phyloP scores from a whole-genome alignment of 2,888 invertebrate genomes.

The Invenusta paracnida region DNA sequence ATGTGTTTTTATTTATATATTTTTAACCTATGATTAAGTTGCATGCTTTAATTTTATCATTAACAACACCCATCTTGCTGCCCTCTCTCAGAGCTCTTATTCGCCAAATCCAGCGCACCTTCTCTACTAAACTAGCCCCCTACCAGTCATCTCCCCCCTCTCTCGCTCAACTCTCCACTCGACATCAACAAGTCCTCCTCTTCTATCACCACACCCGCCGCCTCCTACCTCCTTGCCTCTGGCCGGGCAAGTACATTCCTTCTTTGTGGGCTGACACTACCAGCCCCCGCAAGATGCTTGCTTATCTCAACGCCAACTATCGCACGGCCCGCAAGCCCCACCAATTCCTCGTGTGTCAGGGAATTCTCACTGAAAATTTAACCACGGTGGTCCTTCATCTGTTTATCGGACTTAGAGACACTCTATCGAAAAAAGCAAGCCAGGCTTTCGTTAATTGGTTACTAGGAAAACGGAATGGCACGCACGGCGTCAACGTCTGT shows the following conservation, averaged over 20 bases:
- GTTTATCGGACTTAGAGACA: conserved; percentile 57
- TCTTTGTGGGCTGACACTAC: conserved; percentile 78
- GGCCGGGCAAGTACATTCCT: conserved; percentile 70
- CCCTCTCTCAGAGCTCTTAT: too few relatives aligned
- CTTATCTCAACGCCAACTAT: conserved; percentile 59
- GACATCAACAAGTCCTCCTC: conserved; percentile 54
- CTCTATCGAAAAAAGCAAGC: conserved; percentile 55
- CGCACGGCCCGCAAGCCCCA: conserved; percentile 62
- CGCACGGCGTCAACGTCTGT: conserved; percentile 69
- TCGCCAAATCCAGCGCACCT: background rate
- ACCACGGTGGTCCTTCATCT: conserved; percentile 51
- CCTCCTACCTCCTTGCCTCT: conserved; percentile 55
- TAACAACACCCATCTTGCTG: too few relatives aligned
- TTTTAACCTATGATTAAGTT: too few relatives aligned
- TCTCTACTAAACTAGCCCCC: background rate
- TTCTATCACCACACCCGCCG: conserved; percentile 56
- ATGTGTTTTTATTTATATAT: too few relatives aligned
- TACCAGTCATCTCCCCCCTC: background rate
- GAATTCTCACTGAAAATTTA: conserved; percentile 69
- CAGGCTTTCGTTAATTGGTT: conserved; percentile 58
- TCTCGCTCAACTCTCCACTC: background rate
- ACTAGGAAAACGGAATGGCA: conserved; percentile 49
- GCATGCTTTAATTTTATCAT: too few relatives aligned
- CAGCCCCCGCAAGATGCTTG: conserved; percentile 63
- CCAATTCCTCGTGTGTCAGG: conserved; percentile 74